A percentile compares a stretch with the other conserved stretches of the same genome.
phyloP scores from a whole-genome alignment of 2,113 vertebrate species.

The Datnioides undecimradiatus region DNA sequence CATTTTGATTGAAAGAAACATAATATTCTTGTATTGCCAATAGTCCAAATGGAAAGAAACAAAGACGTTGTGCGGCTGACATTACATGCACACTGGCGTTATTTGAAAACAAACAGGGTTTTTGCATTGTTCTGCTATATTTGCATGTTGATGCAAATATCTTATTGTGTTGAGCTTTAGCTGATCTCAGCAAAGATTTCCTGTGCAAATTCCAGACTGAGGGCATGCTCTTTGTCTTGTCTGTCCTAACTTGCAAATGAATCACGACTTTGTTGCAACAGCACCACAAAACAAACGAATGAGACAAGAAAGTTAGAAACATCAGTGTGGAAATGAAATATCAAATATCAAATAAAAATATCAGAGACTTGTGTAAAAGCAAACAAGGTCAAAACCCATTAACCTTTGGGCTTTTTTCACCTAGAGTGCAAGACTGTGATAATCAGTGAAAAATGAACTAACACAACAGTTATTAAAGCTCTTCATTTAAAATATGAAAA shows the following conservation, averaged over 20 bases:
- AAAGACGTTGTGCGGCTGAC: not conserved
- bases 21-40: not conserved
- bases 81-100: not conserved
- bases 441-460: not conserved
- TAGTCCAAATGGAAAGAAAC: not conserved
- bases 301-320: conserved; percentile 2
- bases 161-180: not conserved
- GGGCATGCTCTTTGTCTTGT: conserved; percentile 2
- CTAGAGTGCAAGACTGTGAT: not conserved
- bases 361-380: not conserved
- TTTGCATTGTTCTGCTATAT: conserved; percentile 42
- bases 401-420: not conserved
- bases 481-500: not conserved
- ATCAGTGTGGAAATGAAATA: conserved; percentile 26
- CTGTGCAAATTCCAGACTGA: conserved; percentile 22
- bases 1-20: not conserved
- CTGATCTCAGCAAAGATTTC: conserved; percentile 3
- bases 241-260: conserved; percentile 66
- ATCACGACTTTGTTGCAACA: conserved; percentile 45
- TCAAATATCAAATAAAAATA: not conserved
- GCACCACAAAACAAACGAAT: conserved; percentile 3
- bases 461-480: not conserved
- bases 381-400: conserved; percentile 31
- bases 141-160: conserved; percentile 57
- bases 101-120: conserved; percentile 4